A percentile compares a stretch with the other conserved stretches of the same genome.
phyloP scores from a whole-genome alignment of 2,797 vertebrate genomes.

The Anomalospiza imberbis region DNA sequence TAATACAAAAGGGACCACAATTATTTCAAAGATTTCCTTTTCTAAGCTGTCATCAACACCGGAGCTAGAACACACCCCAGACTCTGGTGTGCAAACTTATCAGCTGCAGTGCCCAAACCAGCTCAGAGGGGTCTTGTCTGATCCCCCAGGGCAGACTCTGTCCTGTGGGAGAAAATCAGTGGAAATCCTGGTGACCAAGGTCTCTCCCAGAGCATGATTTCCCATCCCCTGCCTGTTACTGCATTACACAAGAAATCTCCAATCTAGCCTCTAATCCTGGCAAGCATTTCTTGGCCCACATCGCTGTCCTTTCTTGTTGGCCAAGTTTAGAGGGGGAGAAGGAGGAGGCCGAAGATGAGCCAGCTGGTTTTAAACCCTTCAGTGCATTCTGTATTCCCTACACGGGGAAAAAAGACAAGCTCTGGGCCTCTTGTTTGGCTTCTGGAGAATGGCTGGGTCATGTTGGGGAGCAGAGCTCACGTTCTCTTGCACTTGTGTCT shows the following conservation, averaged over 20 bases:
- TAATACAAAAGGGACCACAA: not conserved
- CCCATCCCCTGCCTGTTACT: not conserved
- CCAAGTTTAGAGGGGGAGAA: constrained; percentile 59
- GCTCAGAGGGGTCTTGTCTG: not conserved
- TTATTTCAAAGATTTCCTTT: not conserved
- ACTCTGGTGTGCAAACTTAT: rapidly evolving
- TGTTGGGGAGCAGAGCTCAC: not conserved
- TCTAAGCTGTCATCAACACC: not conserved
- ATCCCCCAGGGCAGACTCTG: not conserved
- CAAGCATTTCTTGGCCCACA: constrained; percentile 61
- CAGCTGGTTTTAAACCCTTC: constrained; percentile 60
- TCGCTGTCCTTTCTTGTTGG: not conserved
- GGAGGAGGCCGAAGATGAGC: constrained; percentile 51
- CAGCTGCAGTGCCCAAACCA: not conserved
- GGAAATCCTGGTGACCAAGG: not conserved
- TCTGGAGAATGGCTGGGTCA: not conserved
- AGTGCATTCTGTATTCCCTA: constrained; percentile 33
- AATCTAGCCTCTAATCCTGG: constrained; percentile 57
- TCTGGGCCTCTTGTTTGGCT: not conserved
- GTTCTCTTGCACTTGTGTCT: not conserved
- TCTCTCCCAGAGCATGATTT: not conserved
- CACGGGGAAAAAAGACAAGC: not conserved
- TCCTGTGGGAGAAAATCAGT: not conserved
- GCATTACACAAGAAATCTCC: constrained; percentile 7
- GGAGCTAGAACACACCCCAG: not conserved